Evolutionary conservation across 2,113 vertebrate species (phyloP).

Genomic region (Cricetomys ansorgei): DNA sequence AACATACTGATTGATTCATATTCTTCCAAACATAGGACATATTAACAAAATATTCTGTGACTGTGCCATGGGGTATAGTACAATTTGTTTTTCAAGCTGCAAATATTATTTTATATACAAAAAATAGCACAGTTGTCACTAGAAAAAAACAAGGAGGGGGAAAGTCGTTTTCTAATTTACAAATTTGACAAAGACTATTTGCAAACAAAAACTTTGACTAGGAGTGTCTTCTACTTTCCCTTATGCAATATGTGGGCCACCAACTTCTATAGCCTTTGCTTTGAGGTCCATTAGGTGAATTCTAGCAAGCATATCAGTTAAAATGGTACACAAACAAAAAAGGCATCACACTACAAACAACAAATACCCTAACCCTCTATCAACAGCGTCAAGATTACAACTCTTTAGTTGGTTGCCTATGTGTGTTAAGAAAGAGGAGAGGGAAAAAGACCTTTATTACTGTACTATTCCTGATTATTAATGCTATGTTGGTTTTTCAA

Average conservation of each 20-base stretch:
- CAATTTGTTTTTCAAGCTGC: constrained; percentile 95
- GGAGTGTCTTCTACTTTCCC: constrained; percentile 92
- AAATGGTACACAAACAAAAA: constrained; percentile 82
- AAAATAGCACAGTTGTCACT: constrained; percentile 98
- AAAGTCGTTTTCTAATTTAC: constrained; percentile 92
- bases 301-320: constrained; percentile 87
- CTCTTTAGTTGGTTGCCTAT: constrained; percentile 86
- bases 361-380: constrained; percentile 84
- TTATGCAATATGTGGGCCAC: constrained; percentile 88
- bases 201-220: constrained; percentile 89
- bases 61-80: constrained; percentile 90
- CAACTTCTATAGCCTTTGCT: constrained; percentile 81
- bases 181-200: constrained; percentile 92
- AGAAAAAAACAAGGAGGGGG: constrained; percentile 88
- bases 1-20: constrained; percentile 95
- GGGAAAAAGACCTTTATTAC: constrained; percentile 72
- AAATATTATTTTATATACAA: constrained; percentile 98
- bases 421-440: constrained; percentile 56
- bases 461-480: constrained; percentile 80
- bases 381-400: constrained; percentile 88
- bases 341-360: constrained; percentile 87
- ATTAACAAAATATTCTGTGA: constrained; percentile 95
- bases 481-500: constrained; percentile 91
- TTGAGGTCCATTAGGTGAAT: constrained; percentile 85
- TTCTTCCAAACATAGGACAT: constrained; percentile 95